Conservation (phyloP, 2,888 invertebrate genomes). For the Sepioteuthis lessoniana region DNA sequence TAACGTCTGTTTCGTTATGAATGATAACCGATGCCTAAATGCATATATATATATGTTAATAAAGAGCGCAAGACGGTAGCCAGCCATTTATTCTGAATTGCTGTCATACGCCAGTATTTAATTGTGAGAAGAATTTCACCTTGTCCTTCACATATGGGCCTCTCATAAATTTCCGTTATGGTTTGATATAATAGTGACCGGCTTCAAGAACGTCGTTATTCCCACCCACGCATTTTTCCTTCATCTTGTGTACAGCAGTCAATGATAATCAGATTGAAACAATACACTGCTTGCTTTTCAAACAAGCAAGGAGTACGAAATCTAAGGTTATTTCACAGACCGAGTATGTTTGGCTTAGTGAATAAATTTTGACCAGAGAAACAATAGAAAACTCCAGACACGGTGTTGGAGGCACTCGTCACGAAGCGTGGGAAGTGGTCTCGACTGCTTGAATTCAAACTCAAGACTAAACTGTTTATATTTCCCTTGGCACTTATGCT, state of each 20-base stretch:
- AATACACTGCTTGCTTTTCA: background rate
- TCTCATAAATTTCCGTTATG: background rate
- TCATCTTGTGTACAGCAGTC: background rate
- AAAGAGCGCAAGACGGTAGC: background rate
- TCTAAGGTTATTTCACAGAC: no score
- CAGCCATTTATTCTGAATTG: background rate
- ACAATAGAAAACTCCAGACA: no score
- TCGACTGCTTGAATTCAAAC: no score
- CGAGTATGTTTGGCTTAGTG: no score
- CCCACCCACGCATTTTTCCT: background rate
- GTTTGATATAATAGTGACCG: background rate
- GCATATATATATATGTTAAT: background rate
- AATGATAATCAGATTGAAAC: background rate
- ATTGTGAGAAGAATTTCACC: constrained; percentile 33
- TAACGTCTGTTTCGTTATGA: background rate
- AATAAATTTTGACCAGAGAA: no score
- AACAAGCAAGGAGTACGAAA: no score
- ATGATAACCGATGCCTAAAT: background rate
- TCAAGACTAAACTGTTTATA: no score
- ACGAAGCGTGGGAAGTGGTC: no score
- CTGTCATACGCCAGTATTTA: background rate
- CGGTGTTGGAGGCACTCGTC: no score
- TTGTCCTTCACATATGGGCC: background rate
- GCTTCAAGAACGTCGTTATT: background rate
- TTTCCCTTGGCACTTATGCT: no score